Percentiles rank a stretch among this genome's conserved stretches.
Evolutionary conservation across 2,113 vertebrate genomes (phyloP).

Genomic region (Cyanocitta stelleri): DNA sequence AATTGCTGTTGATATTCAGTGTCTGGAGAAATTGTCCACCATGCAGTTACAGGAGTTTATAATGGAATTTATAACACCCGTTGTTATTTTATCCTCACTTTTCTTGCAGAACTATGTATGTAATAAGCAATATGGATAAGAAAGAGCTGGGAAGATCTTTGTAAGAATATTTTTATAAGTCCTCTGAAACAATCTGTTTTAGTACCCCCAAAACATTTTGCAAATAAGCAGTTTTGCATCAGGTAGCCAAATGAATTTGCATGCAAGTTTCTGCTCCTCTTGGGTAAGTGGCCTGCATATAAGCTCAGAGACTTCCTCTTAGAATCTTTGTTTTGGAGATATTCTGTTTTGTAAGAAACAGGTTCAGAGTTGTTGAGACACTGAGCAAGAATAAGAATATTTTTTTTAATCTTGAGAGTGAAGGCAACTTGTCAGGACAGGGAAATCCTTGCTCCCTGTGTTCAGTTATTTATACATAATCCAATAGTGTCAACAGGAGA

Average conservation of each 20-base stretch:
- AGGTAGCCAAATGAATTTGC: background rate
- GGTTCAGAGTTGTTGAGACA: background rate
- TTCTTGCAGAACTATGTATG: background rate
- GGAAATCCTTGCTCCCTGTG: background rate
- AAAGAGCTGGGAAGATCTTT: background rate
- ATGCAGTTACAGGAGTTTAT: background rate
- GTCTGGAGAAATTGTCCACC: slow-evolving; percentile 30
- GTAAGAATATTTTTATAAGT: background rate
- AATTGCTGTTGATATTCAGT: slow-evolving; percentile 36
- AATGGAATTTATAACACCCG: background rate
- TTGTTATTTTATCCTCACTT: background rate
- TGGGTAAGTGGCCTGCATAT: background rate
- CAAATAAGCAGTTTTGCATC: background rate
- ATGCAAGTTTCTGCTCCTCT: background rate
- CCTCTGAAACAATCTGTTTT: background rate
- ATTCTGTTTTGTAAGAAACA: background rate
- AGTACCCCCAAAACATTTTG: background rate
- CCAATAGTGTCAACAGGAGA: background rate
- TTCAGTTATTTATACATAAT: background rate
- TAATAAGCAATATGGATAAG: background rate
- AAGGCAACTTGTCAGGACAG: background rate
- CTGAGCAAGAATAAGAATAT: background rate
- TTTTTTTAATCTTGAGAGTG: background rate
- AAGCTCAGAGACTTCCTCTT: background rate
- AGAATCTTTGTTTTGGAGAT: background rate